Evolutionary conservation across 2,888 invertebrate genomes (phyloP), one percentile per base, ranked within the genome.

Genomic region (Dryobota labecula): DNA sequence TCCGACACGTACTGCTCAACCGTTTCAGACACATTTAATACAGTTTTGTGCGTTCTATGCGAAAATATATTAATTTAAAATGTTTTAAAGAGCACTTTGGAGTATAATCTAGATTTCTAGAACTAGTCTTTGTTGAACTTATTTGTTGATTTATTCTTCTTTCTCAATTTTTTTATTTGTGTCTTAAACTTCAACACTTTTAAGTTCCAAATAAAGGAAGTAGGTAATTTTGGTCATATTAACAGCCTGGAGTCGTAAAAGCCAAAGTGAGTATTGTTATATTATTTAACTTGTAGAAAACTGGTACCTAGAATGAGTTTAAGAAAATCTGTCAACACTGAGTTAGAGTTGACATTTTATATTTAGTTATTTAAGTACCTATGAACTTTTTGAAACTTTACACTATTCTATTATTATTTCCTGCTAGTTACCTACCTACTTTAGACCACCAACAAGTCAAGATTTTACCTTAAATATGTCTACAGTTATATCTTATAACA

Each of bases 1-100:
- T 87, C 91, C 90, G 89, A 87, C 93, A 92, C 93, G 93, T 92
- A 88, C 89, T 78, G 78, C 77, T 82, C 78, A 69, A 74, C 80
- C 84, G 70, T 84, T 84, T 87, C 83, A 84, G 83, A 83, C 81
- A 78, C 75, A 71, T 70, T 83, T 76, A 77, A 69, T 67, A 70
- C 71, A 61, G 60, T 81, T 62, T 73, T 72, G 66, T 75, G 65
- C 70, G 63, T 72, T 61, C 27, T 74, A 43, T 68, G 78, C 45
- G 53, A 69, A 73, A 62, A 77, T 70, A 57, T 72, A 76, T 73
- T 84, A 64, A 82, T 74, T 75, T 77, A 54, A 67, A 72, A 67
- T 61, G n/a, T 63, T 58, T 62, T 70, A 13, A 27, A 30, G 27
- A n/a, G 11, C 15, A 20, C 7, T 78, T 64, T 24, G 2, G 4